Evolutionary conservation across 2,797 vertebrate species (phyloP).

Genomic region (Tachyglossus aculeatus): DNA sequence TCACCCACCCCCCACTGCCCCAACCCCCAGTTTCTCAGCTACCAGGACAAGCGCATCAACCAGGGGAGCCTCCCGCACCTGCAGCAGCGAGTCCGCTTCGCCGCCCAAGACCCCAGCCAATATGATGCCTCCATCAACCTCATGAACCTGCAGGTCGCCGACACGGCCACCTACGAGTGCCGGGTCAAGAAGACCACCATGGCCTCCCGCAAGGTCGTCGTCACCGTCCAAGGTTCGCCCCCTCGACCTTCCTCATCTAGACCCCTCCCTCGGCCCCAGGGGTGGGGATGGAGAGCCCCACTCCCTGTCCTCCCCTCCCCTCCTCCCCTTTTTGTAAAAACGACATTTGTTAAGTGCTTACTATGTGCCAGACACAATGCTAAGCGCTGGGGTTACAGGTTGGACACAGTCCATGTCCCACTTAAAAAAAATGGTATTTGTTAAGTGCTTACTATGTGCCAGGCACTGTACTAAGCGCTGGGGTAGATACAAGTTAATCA

Average conservation of each 20-base stretch:
- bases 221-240: conserved; percentile 85
- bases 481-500: too few species aligned
- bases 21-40: conserved; percentile 82
- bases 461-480: too few species aligned
- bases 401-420: too few species aligned
- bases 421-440: too few species aligned
- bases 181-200: conserved; percentile 89
- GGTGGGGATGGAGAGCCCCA: not conserved
- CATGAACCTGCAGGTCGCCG: conserved; percentile 66
- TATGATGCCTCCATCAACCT: conserved; percentile 86
- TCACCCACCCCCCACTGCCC: too few species aligned
- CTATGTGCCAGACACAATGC: not conserved
- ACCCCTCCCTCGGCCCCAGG: not conserved
- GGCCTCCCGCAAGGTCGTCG: conserved; percentile 82
- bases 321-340: too few species aligned
- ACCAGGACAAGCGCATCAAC: conserved; percentile 74
- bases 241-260: not conserved
- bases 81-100: conserved; percentile 78
- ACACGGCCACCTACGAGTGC: conserved; percentile 90
- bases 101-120: conserved; percentile 70
- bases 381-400: too few species aligned
- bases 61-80: conserved; percentile 69
- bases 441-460: too few species aligned
- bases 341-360: too few species aligned
- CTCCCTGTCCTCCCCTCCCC: not conserved